Evolutionary conservation across 2,888 invertebrate species (phyloP).

Genomic region (Tenthredo notha): DNA sequence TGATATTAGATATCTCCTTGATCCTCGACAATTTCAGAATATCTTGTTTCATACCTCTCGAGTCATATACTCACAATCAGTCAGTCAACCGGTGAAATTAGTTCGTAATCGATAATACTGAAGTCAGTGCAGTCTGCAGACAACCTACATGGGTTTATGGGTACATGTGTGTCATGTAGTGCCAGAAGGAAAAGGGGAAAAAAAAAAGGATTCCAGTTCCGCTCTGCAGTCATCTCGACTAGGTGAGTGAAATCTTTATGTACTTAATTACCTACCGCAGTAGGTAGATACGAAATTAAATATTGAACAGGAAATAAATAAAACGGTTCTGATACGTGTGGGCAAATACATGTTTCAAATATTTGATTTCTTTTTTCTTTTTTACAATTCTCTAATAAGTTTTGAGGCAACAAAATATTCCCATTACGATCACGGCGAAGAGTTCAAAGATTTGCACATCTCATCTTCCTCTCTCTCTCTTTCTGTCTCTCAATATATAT

Average conservation of each 20-base stretch:
- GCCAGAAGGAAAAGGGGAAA: not conserved
- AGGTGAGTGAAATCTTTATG: conserved; percentile 48
- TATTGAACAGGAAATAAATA: conserved; percentile 10
- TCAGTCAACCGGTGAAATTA: conserved; percentile 37
- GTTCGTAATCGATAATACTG: conserved; percentile 18
- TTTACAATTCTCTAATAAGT: not conserved
- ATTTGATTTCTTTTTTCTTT: too few relatives aligned
- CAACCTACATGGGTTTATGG: not conserved
- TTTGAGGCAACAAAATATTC: not conserved
- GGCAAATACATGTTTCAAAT: not conserved
- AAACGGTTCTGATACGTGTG: not conserved
- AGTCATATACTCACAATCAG: not conserved
- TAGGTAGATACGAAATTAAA: not conserved
- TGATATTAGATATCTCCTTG: not conserved
- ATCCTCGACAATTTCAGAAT: not conserved
- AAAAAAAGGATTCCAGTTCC: conserved; percentile 23
- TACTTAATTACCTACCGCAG: conserved; percentile 36
- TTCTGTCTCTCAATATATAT: not conserved
- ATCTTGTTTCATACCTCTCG: not conserved
- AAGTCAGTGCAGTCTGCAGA: conserved; percentile 10
- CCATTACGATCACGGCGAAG: not conserved
- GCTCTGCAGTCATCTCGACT: conserved; percentile 36
- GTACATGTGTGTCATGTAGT: conserved; percentile 13
- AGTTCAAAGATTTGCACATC: not conserved
- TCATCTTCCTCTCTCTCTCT: not conserved